Evolutionary conservation across 2,113 vertebrate species (phyloP), one percentile per base, ranked within the genome.

Genomic region (Dipodomys spectabilis): DNA sequence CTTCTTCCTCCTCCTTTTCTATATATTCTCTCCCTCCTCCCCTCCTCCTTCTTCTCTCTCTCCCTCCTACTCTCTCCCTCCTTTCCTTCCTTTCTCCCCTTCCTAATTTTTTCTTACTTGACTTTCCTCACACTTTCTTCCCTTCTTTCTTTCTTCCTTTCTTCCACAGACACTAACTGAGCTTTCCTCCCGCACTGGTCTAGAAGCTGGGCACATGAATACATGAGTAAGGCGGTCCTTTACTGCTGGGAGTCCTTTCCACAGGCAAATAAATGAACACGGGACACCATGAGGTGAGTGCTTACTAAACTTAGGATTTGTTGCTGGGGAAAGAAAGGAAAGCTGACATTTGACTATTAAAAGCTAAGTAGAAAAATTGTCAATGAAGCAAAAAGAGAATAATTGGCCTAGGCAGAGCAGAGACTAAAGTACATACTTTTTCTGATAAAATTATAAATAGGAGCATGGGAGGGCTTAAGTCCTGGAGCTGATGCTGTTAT

Each of bases 291-390:
- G 65, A 23, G 20, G 23, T 3, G 35, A 73, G 13, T 16, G 49
- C 7, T 6, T 45, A 68, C 39, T 12, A 9, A 28, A 16, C 32
- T 28, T 35, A 64, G 49, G 20, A 23, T 7, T 49, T 32, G 53
- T 64, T 16, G 1, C 19, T 45, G 8, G 27, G 32, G n/a, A 28
- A 62, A 65, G 62, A 30, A 15, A 60, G 53, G 2, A 88, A 73
- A 67, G 53, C 23, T 68, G 30, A 68, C 35, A 49, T 30, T 20
- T 88, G 65, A 62, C 88, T 44, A 25, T 77, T 79, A 64, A 84
- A 73, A 67, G n/a, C 72, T 72, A 85, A 85, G 77, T 11, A 77
- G 35, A 84, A 87, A 84, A 65, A 49, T 45, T 84, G 19, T 72
- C 27, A 39, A 9, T 7, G 28, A 71, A 20, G 69, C 11, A 60